Base-by-base conservation (phyloP, 2,113 vertebrate species). In the Dryoscopus gambensis region DNA sequence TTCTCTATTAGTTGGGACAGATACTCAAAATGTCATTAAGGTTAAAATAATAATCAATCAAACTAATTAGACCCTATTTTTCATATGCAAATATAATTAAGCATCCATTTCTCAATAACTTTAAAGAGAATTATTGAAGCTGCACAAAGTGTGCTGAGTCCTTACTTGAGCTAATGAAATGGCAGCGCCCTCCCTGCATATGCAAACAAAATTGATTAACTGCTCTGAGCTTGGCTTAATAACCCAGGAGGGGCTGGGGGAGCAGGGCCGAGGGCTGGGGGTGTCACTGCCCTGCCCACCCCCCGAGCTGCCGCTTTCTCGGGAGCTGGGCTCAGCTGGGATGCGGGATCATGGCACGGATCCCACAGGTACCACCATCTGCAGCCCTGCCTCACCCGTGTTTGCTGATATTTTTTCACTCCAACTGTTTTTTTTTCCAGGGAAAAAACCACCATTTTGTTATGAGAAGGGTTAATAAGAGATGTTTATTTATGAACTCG, bases 41-140 rank as follows among this genome's bases (percentile, higher is more conserved):
- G 98, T 98, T 98, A 98, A 98, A 98, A 98, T 98, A 98, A 98
- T 97, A 98, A 98, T 98, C 98, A 98, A 98, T 98, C 98, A 98
- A 97, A 97, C 97, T 98, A 98, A 98, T 98, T 98, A 98, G 98
- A 81, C 80, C 94, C 97, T 97, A 98, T 98, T 98, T 98, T 98
- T 98, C 98, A 98, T 98, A 98, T 98, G 98, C 98, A 98, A 98
- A 98, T 98, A 98, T 98, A 98, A 98, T 98, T 98, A 98, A 98
- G 98, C 97, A 97, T 98, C 97, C 96, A 97, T 95, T 97, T 97
- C 97, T 97, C 97, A 40, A 35, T 96, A 98, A 98, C 97, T 98
- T 98, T 98, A 97, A 97, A 97, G 98, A 94, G 97, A 98, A 97
- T 98, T 97, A 97, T 97, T 97, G 94, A 97, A 96, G 97, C 93